phyloP scores from a whole-genome alignment of 1,140 invertebrate species.

The Drosophila pachea region DNA sequence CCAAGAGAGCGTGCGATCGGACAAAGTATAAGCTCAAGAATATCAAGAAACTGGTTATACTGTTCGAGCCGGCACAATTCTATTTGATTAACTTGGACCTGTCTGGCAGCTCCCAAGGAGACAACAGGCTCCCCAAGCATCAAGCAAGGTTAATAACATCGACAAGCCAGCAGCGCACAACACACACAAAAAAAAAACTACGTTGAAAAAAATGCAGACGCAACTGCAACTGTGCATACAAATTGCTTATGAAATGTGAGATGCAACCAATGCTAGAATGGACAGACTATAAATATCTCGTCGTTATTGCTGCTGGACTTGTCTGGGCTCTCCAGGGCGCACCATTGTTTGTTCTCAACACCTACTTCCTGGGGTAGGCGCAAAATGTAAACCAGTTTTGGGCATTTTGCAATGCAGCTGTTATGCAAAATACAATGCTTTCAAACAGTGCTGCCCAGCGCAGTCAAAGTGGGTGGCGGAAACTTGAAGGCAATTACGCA shows the following conservation, averaged over 20 bases:
- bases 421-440: constrained; percentile 30
- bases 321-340: constrained; percentile 23
- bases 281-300: constrained; percentile 7
- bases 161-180: neutral
- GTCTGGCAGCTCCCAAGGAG: constrained; percentile 39
- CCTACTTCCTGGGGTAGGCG: constrained; percentile 19
- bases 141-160: constrained; percentile 60
- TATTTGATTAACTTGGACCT: constrained; percentile 36
- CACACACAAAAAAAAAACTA: neutral
- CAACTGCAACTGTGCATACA: constrained; percentile 48
- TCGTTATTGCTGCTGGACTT: constrained; percentile 1
- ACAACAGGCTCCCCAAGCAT: constrained; percentile 30
- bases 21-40: constrained; percentile 56
- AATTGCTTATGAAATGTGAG: constrained; percentile 45
- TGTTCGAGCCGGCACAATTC: constrained; percentile 47
- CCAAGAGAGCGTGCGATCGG: constrained; percentile 20
- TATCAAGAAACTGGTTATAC: constrained; percentile 58
- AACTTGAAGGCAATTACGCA: constrained; percentile 16
- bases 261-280: constrained; percentile 20
- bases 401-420: constrained; percentile 41
- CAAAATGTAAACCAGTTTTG: constrained; percentile 37
- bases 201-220: constrained; percentile 34
- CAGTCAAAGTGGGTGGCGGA: constrained; percentile 42
- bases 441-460: constrained; percentile 31
- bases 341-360: constrained; percentile 25